phyloP scores from a whole-genome alignment of 2,113 vertebrate genomes.

The Oceanodroma tethys region DNA sequence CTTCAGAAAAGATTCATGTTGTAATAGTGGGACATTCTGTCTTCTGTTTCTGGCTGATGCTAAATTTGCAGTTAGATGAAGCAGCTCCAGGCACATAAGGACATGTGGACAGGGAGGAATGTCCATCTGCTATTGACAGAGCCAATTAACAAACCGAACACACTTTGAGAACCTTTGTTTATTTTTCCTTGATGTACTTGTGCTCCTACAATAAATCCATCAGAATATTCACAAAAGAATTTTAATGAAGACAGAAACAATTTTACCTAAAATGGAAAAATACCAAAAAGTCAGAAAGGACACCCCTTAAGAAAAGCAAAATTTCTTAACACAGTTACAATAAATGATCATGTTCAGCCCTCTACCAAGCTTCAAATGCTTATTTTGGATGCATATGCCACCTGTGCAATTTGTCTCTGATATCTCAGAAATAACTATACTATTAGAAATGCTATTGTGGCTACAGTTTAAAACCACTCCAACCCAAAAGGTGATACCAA shows the following conservation, averaged over 20 bases:
- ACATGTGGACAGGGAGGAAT: neutral
- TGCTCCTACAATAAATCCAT: neutral
- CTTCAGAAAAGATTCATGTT: conserved; percentile 10
- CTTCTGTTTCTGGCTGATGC: neutral
- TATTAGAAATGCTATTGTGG: neutral
- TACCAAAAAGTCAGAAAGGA: neutral
- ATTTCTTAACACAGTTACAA: neutral
- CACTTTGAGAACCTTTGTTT: neutral
- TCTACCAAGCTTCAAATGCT: neutral
- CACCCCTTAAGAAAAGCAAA: neutral
- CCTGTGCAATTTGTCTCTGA: neutral
- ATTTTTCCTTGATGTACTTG: neutral
- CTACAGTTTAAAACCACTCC: neutral
- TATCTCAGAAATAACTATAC: neutral
- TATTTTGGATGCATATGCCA: neutral
- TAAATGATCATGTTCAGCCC: neutral
- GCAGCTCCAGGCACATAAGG: neutral
- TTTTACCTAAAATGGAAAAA: neutral
- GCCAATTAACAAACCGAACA: neutral
- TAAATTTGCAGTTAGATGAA: conserved; percentile 1
- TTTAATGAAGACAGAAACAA: neutral
- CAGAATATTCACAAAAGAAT: neutral
- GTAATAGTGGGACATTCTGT: neutral
- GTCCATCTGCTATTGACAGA: conserved; percentile 42
- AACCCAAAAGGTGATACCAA: neutral